Percentiles rank a stretch among this genome's conserved stretches.
Evolutionary conservation across 1,140 invertebrate genomes (phyloP).

Genomic region (Zaprionus davidi): DNA sequence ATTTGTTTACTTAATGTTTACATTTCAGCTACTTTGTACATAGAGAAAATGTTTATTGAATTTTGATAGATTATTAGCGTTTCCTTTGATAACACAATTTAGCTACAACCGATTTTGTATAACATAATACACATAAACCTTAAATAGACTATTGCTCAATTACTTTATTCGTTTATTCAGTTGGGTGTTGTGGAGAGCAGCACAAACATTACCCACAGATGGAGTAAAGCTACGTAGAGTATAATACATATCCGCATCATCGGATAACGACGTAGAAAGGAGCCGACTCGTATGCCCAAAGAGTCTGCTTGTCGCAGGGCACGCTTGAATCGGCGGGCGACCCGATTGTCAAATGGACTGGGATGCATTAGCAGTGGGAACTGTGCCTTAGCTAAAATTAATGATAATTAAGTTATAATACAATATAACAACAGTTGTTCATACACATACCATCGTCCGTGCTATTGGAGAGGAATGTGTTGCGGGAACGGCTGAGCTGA

Average conservation of each 20-base stretch:
- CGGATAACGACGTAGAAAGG: slow-evolving; percentile 92
- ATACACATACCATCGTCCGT: slow-evolving; percentile 86
- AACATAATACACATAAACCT: slow-evolving; percentile 45
- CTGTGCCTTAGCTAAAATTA: slow-evolving; percentile 86
- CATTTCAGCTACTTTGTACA: slow-evolving; percentile 62
- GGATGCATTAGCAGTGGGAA: slow-evolving; percentile 90
- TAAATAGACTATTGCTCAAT: slow-evolving; percentile 66
- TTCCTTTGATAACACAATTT: slow-evolving; percentile 43
- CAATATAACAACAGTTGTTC: neutral
- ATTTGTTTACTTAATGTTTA: slow-evolving; percentile 69
- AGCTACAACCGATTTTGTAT: slow-evolving; percentile 51
- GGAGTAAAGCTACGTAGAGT: slow-evolving; percentile 86
- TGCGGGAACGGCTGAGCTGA: slow-evolving; percentile 53
- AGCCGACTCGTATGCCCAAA: slow-evolving; percentile 90
- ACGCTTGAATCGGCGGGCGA: slow-evolving; percentile 91
- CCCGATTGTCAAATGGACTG: slow-evolving; percentile 90
- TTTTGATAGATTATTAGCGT: slow-evolving; percentile 5
- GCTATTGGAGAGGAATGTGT: slow-evolving; percentile 86
- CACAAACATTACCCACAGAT: slow-evolving; percentile 83
- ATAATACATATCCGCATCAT: slow-evolving; percentile 91
- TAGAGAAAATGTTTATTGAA: slow-evolving; percentile 73
- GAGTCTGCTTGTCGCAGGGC: slow-evolving; percentile 91
- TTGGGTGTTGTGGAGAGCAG: slow-evolving; percentile 79
- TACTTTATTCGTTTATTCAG: slow-evolving; percentile 36
- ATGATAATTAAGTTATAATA: slow-evolving; percentile 1